These are phyloP conservation scores for Notamacropus eugenii DNA, from an alignment of 2,797 vertebrate genomes.

Conservation along the genomic window DNA sequence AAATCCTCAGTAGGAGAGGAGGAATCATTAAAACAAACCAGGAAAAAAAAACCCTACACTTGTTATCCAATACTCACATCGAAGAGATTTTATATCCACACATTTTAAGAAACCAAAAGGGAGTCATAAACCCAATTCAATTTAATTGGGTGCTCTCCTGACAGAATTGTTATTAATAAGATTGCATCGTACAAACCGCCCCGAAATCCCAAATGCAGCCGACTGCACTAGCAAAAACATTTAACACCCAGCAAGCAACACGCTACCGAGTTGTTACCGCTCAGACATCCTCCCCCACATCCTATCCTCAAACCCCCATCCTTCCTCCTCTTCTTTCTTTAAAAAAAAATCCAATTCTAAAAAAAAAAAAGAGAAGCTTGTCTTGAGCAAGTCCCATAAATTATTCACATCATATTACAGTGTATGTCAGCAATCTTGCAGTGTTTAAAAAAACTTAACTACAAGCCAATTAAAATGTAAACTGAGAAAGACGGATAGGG, in stretches of 20 bases:
- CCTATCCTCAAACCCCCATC: constrained; percentile 36
- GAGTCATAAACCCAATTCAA: constrained; percentile 85
- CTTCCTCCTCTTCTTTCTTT: constrained; percentile 61
- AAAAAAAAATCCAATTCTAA: constrained; percentile 64
- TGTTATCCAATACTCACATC: constrained; percentile 77
- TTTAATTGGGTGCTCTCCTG: constrained; percentile 88
- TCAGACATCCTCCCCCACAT: constrained; percentile 63
- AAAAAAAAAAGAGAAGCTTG: constrained; percentile 60
- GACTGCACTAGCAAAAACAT: constrained; percentile 77
- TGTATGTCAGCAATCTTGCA: constrained; percentile 89
- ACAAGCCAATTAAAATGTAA: constrained; percentile 92
- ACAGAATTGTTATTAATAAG: constrained; percentile 87
- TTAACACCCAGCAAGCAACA: constrained; percentile 80
- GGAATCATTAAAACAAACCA: constrained; percentile 73
- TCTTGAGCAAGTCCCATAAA: constrained; percentile 85
- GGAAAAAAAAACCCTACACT: constrained; percentile 45
- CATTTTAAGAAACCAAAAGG: constrained; percentile 83
- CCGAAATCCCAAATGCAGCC: constrained; percentile 82
- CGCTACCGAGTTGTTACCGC: constrained; percentile 62
- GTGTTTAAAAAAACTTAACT: constrained; percentile 90
- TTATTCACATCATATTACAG: constrained; percentile 90
- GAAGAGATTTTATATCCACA: constrained; percentile 80
- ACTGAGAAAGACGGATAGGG: constrained; percentile 90
- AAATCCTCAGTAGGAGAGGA: constrained; percentile 68
- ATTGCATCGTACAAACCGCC: constrained; percentile 81